A percentile compares a stretch with the other conserved stretches of the same genome.
Conservation (phyloP, 53 echinoderm and acorn worm species). For the Apostichopus leukothele region DNA sequence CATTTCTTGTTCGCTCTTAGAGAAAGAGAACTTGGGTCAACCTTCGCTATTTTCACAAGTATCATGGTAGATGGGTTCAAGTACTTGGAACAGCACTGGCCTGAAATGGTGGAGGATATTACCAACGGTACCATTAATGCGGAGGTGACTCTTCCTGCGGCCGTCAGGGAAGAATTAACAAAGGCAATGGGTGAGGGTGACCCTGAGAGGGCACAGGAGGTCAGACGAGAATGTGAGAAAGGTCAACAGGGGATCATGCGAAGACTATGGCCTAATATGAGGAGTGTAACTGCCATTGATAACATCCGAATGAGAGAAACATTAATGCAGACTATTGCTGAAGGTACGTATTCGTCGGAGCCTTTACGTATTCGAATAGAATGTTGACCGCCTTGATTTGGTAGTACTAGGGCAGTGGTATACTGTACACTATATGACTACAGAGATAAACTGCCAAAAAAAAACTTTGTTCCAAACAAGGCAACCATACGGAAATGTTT, state of each 20-base stretch:
- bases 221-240: conserved; percentile 66
- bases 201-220: conserved; percentile 52
- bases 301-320: conserved; percentile 36
- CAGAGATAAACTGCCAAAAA: no score
- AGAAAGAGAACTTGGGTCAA: neutral
- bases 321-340: conserved; percentile 43
- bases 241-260: conserved; percentile 71
- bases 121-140: conserved; percentile 55
- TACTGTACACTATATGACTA: no score
- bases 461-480: no score
- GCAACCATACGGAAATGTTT: no score
- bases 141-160: conserved; percentile 21
- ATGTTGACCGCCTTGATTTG: no score
- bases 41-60: conserved; percentile 46
- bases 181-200: conserved; percentile 47
- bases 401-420: no score
- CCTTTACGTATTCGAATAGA: no score
- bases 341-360: conserved; percentile 45
- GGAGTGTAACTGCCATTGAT: conserved; percentile 46
- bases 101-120: conserved; percentile 58
- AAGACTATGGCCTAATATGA: conserved; percentile 78
- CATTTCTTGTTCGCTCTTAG: conserved; percentile 59
- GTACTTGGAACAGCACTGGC: conserved; percentile 63
- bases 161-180: conserved; percentile 37
- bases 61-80: conserved; percentile 58